These are phyloP conservation scores for Bombyx huttoni DNA, from an alignment of 2,888 invertebrate species.

Conservation along the genomic window DNA sequence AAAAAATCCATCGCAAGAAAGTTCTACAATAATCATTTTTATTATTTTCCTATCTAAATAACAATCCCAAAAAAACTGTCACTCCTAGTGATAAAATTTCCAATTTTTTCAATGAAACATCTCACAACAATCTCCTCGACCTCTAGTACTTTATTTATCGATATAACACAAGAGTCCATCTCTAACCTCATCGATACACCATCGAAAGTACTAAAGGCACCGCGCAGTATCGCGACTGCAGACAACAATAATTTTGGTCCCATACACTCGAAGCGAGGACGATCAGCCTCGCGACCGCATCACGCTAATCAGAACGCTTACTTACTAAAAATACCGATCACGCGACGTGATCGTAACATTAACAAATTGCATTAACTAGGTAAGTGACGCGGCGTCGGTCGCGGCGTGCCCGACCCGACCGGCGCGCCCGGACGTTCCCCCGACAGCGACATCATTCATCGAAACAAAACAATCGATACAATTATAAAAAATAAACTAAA, in stretches of 20 bases:
- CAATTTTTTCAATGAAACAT: slow-evolving; percentile 37
- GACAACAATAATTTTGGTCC: slow-evolving; percentile 48
- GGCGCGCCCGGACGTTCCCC: background rate
- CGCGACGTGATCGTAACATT: slow-evolving; percentile 43
- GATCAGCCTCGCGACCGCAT: slow-evolving; percentile 6
- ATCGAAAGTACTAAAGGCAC: background rate
- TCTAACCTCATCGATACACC: slow-evolving; percentile 1
- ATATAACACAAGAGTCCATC: slow-evolving; percentile 1
- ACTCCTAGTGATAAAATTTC: slow-evolving; percentile 58
- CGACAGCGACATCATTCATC: background rate
- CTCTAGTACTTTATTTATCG: background rate
- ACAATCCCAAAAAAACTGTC: slow-evolving; percentile 47
- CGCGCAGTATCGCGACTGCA: background rate
- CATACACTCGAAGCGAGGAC: slow-evolving; percentile 30
- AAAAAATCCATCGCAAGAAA: slow-evolving; percentile 17
- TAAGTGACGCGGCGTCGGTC: slow-evolving; percentile 24
- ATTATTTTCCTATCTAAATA: slow-evolving; percentile 56
- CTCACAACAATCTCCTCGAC: slow-evolving; percentile 27
- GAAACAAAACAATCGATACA: background rate
- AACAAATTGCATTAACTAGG: slow-evolving; percentile 35
- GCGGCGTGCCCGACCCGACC: slow-evolving; percentile 4
- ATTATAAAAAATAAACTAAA: background rate
- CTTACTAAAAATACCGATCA: slow-evolving; percentile 34
- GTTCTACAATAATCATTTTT: slow-evolving; percentile 11
- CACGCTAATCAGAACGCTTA: slow-evolving; percentile 41